Base-by-base conservation (phyloP, 2,797 vertebrate species). In the Myotis vivesi region DNA sequence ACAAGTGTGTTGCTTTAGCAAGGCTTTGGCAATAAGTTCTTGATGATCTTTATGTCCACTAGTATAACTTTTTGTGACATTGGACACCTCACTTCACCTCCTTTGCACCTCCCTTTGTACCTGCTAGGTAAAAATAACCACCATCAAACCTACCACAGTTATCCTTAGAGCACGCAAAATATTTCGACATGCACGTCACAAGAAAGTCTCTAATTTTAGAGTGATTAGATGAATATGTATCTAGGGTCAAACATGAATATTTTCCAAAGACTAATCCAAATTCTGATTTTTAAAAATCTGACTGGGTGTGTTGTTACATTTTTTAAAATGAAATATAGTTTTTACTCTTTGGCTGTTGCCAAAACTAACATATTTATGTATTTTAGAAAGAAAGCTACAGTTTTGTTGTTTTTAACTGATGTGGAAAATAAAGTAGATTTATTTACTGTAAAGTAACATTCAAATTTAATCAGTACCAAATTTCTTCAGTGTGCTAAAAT, bases 341-440 rank as follows among this genome's bases (percentile, higher is more conserved):
- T 98, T 97, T 89, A 85, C 85, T 94, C 69, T 83, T 95, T 87
- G 96, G 91, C 91, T 98, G 95, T 94, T 98, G 95, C 92, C 97
- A 96, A 98, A 98, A 97, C 96, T 97, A 92, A 94, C 94, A 87
- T 94, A 97, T 97, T 98, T 96, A 85, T 91, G 41, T 96, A 97
- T 95, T 96, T 97, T 95, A 89, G 83, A 95, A 95, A 91, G 59
- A 80, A 97, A 98, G 97, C 73, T 95, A 97, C 16, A 94, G 79
- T 69, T 57, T 85, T 96, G 4, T 23, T 4, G 62, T 81, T 72
- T 96, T 96, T 93, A 97, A 98, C 92, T 95, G 77, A 91, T 77
- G 17, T 85, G 57, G 76, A 94, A 94, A 97, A 85, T 77, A 97
- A 97, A 97, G 90, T 59, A 92, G 94, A 90, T 93, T 6, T 64